Conservation (phyloP, 2,888 invertebrate species). For the Drosophila mimetica region DNA sequence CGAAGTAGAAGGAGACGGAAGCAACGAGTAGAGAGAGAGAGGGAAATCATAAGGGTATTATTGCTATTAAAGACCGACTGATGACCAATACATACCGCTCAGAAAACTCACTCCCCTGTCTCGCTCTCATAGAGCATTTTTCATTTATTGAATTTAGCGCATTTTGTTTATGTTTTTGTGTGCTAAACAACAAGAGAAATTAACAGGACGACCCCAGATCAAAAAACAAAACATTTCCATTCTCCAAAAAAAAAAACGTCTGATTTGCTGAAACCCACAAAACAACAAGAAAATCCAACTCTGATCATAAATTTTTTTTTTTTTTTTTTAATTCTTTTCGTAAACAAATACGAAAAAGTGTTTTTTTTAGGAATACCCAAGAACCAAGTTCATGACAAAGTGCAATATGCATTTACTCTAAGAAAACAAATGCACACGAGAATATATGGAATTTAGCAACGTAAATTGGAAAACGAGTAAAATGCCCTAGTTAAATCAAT, state of each 20-base stretch:
- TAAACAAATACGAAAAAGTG: background rate
- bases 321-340: slow-evolving; percentile 18
- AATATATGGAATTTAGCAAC: slow-evolving; percentile 5
- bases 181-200: slow-evolving; percentile 32
- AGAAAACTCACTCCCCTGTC: slow-evolving; percentile 7
- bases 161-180: slow-evolving; percentile 52
- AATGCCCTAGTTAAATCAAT: background rate
- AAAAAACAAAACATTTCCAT: background rate
- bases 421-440: slow-evolving; percentile 39
- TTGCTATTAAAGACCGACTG: slow-evolving; percentile 21
- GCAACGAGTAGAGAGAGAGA: background rate
- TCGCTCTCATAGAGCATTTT: slow-evolving; percentile 12
- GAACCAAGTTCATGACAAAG: slow-evolving; percentile 70
- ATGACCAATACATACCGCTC: slow-evolving; percentile 10
- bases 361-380: slow-evolving; percentile 40
- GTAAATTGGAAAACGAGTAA: slow-evolving; percentile 12
- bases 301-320: slow-evolving; percentile 18
- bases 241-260: slow-evolving; percentile 12
- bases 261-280: background rate
- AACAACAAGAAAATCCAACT: slow-evolving; percentile 5
- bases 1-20: slow-evolving; percentile 24
- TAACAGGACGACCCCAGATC: slow-evolving; percentile 1
- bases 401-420: slow-evolving; percentile 68
- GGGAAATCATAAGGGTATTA: slow-evolving; percentile 11
- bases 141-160: slow-evolving; percentile 46